Base-by-base conservation (phyloP, 2,113 vertebrate species). In the Casuarius casuarius region DNA sequence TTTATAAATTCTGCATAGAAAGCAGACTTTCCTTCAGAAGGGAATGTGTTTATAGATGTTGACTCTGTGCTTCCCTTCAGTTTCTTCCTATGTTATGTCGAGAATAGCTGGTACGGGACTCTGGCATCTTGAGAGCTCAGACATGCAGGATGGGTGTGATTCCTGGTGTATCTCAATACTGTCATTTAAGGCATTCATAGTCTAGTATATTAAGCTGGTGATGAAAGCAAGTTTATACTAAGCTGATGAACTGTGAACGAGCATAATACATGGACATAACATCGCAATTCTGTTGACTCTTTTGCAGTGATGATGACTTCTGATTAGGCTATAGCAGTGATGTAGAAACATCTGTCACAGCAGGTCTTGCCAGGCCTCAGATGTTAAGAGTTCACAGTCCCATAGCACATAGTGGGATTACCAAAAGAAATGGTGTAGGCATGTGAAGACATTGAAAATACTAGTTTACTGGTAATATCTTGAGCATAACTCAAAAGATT, bases 81-180 rank as follows among this genome's bases (percentile, higher is more conserved):
- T 48, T 48, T 48, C 46, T 48, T 48, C 46, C 46, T 48, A 1
- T 67, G 35, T 5, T 0, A 0, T 58, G 8, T 58, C 74, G 89
- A 77, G 83, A 88, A 77, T 63, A 70, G 38, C 26, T 89, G 59
- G 16, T 77, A 33, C 16, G 84, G 68, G 26, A 75, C 54, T 0
- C 1, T 48, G 67, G 63, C 54, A 70, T 5, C 46, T 84, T 71
- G 42, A 85, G 40, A 80, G 12, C n/a, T 88, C 75, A 28, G 7
- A 7, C 33, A 48, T 0, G 1, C 1, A 14, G 73, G 26, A 33
- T 23, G 23, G 63, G 0, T 28, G 28, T 70, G 56, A n/a, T 48
- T 38, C 44, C 67, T 66, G 33, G 11, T 70, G 68, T 56, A 62
- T 76, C 49, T 58, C 70, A 20, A 25, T 61, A 2, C n/a, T 56